Conservation (phyloP, 2,113 vertebrate species). For the Haemorhous mexicanus region DNA sequence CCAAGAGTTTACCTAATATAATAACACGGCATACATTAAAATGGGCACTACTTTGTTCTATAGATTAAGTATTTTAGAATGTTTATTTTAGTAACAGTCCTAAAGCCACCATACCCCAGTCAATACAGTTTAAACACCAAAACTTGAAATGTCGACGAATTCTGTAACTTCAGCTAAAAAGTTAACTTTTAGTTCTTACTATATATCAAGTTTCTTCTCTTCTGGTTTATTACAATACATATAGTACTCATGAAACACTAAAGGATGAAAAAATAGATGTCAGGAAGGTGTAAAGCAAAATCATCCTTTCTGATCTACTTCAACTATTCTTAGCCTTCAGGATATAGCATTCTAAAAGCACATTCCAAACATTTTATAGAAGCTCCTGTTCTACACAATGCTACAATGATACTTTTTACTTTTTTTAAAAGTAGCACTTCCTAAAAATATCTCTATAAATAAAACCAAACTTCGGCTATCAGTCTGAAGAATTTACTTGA, state of each 20-base stretch:
- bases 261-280: neutral
- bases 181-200: neutral
- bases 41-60: neutral
- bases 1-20: neutral
- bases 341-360: neutral
- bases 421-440: neutral
- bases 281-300: neutral
- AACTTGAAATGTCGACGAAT: neutral
- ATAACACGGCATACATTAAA: neutral
- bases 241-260: neutral
- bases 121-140: neutral
- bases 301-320: neutral
- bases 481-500: neutral
- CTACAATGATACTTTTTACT: neutral
- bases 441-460: neutral
- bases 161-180: neutral
- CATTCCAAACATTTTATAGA: neutral
- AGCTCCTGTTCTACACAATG: neutral
- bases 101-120: neutral
- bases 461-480: neutral
- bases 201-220: neutral
- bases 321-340: neutral
- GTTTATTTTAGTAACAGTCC: neutral
- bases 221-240: neutral
- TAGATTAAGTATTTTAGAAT: neutral